These are phyloP conservation scores for Sebastes itinus DNA, from an alignment of 2,797 vertebrate species.

Conservation along the genomic window DNA sequence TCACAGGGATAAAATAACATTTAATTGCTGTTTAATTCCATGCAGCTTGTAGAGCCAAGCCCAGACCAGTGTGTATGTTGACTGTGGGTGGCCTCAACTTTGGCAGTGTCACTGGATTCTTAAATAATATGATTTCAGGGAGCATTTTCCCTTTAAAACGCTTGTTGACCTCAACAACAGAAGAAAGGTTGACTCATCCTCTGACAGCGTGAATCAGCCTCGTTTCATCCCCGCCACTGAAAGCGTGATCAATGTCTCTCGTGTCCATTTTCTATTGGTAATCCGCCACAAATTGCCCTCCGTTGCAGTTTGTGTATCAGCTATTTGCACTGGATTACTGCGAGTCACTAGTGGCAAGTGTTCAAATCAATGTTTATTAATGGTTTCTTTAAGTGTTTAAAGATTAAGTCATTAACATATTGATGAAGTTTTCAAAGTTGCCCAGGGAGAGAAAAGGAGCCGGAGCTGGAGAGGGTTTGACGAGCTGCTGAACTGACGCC, in stretches of 20 bases:
- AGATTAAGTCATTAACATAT: conserved; percentile 99
- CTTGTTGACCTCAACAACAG: conserved; percentile 12
- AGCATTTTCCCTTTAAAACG: background rate
- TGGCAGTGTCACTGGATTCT: background rate
- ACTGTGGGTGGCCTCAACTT: conserved; percentile 8
- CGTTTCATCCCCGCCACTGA: conserved; percentile 19
- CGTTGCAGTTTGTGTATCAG: conserved; percentile 85
- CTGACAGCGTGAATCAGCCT: conserved; percentile 23
- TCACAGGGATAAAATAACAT: background rate
- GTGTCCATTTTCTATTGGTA: conserved; percentile 41
- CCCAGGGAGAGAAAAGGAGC: conserved; percentile 87
- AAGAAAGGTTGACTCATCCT: conserved; percentile 8
- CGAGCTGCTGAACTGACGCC: conserved; percentile 80
- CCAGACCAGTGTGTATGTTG: background rate
- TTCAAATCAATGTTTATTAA: conserved; percentile 93
- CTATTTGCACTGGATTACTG: conserved; percentile 94
- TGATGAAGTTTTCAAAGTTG: conserved; percentile 95
- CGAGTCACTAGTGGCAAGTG: conserved; percentile 87
- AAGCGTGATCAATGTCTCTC: conserved; percentile 47
- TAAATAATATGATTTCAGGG: conserved; percentile 1
- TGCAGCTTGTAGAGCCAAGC: background rate
- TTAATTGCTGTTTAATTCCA: background rate
- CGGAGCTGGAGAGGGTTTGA: conserved; percentile 85
- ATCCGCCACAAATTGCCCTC: conserved; percentile 65
- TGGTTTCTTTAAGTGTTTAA: conserved; percentile 93